Conservation (phyloP, 2,888 invertebrate species). For the Oeneis ivallda region DNA sequence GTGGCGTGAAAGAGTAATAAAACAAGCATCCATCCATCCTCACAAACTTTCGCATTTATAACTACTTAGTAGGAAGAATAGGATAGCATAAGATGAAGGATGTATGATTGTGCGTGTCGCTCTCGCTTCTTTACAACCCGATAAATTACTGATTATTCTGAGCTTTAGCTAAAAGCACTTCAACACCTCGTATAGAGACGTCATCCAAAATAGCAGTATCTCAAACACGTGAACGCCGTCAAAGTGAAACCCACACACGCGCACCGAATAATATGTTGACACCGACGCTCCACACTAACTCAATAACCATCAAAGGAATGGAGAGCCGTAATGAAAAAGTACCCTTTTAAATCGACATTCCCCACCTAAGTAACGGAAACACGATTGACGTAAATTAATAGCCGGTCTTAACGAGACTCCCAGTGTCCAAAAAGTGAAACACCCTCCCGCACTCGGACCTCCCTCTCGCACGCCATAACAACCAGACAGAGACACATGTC, state of each 20-base stretch:
- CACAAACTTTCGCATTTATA: too few species aligned
- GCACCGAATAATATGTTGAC: slow-evolving; percentile 27
- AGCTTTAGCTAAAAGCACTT: too few species aligned
- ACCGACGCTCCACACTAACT: slow-evolving; percentile 15
- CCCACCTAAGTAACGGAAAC: slow-evolving; percentile 44
- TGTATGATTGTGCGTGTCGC: too few species aligned
- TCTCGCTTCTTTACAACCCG: too few species aligned
- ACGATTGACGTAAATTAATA: slow-evolving; percentile 66
- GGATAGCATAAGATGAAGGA: too few species aligned
- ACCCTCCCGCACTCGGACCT: slow-evolving; percentile 52
- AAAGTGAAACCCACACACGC: slow-evolving; percentile 29
- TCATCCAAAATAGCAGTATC: neutral
- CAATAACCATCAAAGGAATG: slow-evolving; percentile 21
- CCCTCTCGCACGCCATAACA: slow-evolving; percentile 73
- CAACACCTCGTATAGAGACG: neutral
- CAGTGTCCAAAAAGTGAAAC: slow-evolving; percentile 64
- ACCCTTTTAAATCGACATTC: slow-evolving; percentile 37
- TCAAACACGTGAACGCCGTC: neutral
- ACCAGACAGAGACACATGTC: slow-evolving; percentile 80
- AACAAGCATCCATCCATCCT: too few species aligned
- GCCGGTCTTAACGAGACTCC: slow-evolving; percentile 60
- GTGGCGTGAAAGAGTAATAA: too few species aligned
- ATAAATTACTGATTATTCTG: too few species aligned
- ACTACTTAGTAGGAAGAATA: too few species aligned
- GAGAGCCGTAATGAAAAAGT: slow-evolving; percentile 25